Evolutionary conservation across 2,113 vertebrate species (phyloP), one percentile per base, ranked within the genome.

Genomic region (Ranitomeya variabilis): DNA sequence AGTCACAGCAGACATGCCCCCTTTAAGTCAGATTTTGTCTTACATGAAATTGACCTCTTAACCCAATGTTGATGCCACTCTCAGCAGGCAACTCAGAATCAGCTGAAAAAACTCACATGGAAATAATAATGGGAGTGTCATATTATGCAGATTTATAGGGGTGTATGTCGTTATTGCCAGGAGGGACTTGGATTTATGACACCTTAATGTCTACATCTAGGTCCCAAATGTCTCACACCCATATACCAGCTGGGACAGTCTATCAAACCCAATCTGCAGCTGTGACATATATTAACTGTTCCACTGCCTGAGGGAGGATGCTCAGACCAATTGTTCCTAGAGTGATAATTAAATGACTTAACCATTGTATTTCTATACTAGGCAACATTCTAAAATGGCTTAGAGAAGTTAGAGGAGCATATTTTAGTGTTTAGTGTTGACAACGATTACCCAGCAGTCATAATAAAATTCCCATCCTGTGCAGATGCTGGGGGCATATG

Each of bases 161-260:
- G 74, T 77, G 11, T 55, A 69, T 85, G 87, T 78, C 82, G 79
- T 83, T 66, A n/a, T 45, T 79, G 87, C 73, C 87, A 79, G 87
- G 85, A 67, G 87, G 60, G 73, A 69, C 73, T 64, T 79, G 62
- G 71, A 85, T 89, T 89, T 85, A 89, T 85, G 81, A 79, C 23
- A 79, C 87, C 81, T 85, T 79, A 89, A 89, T 89, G 87, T 83
- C 87, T 89, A 51, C 87, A 57, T 85, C 82, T 69, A 54, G 10
- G 73, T 85, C 87, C 82, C 87, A 84, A 84, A 64, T 85, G 73
- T 26, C 82, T 66, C 45, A 76, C 59, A 76, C 62, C 45, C 80
- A 82, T 88, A 67, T 77, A 88, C 80, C 87, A 88, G 87, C 87
- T 88, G 87, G 87, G 80, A 74, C 73, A 67, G 73, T 89, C 74